Conservation (phyloP, 2,797 vertebrate species). For the Mormyrops attenuatus region DNA sequence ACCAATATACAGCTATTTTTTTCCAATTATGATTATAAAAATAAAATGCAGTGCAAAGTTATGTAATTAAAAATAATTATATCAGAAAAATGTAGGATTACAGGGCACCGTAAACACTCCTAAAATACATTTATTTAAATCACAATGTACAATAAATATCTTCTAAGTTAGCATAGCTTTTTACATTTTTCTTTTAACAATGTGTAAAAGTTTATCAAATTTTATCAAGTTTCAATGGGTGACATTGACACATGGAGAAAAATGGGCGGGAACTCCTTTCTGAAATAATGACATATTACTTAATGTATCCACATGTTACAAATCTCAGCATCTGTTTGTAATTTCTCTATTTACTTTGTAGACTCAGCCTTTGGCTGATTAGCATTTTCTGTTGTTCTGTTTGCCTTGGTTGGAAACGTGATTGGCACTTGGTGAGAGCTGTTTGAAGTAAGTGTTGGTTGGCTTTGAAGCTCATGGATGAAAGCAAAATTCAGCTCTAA, state of each 20-base stretch:
- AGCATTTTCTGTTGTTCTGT: slow-evolving; percentile 56
- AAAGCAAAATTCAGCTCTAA: slow-evolving; percentile 58
- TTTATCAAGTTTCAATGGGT: slow-evolving; percentile 31
- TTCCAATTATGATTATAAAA: neutral
- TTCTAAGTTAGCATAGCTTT: neutral
- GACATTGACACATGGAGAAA: slow-evolving; percentile 33
- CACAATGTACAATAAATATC: neutral
- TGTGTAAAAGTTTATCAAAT: neutral
- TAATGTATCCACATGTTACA: slow-evolving; percentile 58
- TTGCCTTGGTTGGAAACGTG: slow-evolving; percentile 61
- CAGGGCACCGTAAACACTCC: neutral
- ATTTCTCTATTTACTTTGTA: slow-evolving; percentile 64
- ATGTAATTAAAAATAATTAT: neutral
- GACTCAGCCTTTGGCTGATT: slow-evolving; percentile 52
- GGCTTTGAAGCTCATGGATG: slow-evolving; percentile 57
- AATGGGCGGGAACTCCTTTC: slow-evolving; percentile 40
- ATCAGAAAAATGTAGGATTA: neutral
- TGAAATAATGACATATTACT: slow-evolving; percentile 51
- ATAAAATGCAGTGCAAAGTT: neutral
- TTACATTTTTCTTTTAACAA: neutral
- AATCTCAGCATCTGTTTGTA: slow-evolving; percentile 63
- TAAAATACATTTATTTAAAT: neutral
- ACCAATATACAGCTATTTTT: neutral
- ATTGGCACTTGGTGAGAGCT: slow-evolving; percentile 56
- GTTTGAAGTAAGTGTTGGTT: slow-evolving; percentile 55